Conservation (phyloP, 2,888 invertebrate species). For the Antheraea assamensis region DNA sequence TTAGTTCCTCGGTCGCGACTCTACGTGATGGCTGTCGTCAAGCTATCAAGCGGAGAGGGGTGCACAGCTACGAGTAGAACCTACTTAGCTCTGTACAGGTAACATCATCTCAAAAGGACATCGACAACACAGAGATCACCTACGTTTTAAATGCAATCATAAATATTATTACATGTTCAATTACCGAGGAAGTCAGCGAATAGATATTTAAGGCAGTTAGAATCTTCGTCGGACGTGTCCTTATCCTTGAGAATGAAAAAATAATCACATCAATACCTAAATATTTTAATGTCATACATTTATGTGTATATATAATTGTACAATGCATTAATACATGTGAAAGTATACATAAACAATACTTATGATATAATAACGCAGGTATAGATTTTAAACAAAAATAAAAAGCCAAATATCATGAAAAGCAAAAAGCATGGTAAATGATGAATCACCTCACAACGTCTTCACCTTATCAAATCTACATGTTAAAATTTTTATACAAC, state of each 20-base stretch:
- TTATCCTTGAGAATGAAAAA: constrained; percentile 72
- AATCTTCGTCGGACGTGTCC: constrained; percentile 79
- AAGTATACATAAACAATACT: constrained; percentile 24
- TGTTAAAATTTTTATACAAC: not conserved
- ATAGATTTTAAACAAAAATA: constrained; percentile 53
- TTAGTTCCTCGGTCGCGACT: constrained; percentile 22
- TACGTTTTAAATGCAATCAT: constrained; percentile 56
- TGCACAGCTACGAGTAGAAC: constrained; percentile 47
- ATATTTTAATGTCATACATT: not conserved
- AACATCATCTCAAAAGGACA: constrained; percentile 61
- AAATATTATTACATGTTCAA: constrained; percentile 39
- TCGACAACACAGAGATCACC: constrained; percentile 74
- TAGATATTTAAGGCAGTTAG: constrained; percentile 88
- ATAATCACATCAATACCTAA: constrained; percentile 50
- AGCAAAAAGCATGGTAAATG: constrained; percentile 65
- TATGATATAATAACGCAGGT: constrained; percentile 26
- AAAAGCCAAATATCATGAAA: constrained; percentile 79
- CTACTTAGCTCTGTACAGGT: constrained; percentile 47
- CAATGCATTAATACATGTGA: constrained; percentile 48
- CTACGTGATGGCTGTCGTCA: constrained; percentile 19
- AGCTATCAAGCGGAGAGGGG: constrained; percentile 33
- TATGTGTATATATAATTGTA: constrained; percentile 27
- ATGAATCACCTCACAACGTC: constrained; percentile 35
- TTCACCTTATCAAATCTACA: constrained; percentile 15
- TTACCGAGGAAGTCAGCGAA: constrained; percentile 87